Conservation (phyloP, 2,797 vertebrate genomes). For the Hozukius guyotensis region DNA sequence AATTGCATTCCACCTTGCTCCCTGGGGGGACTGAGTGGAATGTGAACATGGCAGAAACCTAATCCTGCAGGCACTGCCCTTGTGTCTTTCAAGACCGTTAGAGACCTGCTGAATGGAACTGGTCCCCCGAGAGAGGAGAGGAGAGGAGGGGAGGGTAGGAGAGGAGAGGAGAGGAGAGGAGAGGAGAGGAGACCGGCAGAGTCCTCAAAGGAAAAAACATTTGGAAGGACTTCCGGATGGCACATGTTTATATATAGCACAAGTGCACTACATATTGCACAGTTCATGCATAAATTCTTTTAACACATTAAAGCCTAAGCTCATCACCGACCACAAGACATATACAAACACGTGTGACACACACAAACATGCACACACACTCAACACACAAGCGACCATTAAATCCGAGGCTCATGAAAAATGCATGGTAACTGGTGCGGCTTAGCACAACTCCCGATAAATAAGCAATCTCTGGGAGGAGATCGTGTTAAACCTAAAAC, state of each 20-base stretch:
- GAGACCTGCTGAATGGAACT: conserved; percentile 73
- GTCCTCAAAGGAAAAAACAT: conserved; percentile 45
- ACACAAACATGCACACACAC: conserved; percentile 6
- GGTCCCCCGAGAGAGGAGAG: conserved; percentile 51
- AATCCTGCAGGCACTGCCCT: conserved; percentile 75
- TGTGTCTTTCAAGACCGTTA: conserved; percentile 72
- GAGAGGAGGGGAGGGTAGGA: neutral
- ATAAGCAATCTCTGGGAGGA: conserved; percentile 74
- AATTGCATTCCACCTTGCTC: conserved; percentile 75
- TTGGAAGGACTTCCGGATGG: conserved; percentile 40
- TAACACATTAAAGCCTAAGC: conserved; percentile 60
- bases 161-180: neutral
- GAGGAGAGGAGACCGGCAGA: neutral
- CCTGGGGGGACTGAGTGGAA: conserved; percentile 60
- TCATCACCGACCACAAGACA: conserved; percentile 39
- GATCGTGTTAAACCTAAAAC: conserved; percentile 68
- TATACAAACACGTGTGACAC: conserved; percentile 45
- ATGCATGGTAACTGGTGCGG: conserved; percentile 78
- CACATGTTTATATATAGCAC: conserved; percentile 66
- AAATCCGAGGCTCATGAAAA: conserved; percentile 80
- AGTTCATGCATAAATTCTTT: conserved; percentile 60
- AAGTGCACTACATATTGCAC: conserved; percentile 39
- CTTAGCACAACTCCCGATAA: conserved; percentile 78
- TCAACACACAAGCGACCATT: conserved; percentile 56
- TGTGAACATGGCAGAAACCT: conserved; percentile 79